A percentile compares a stretch with the other conserved stretches of the same genome.
phyloP scores from a whole-genome alignment of 2,888 invertebrate genomes.

The Agelastica alni region DNA sequence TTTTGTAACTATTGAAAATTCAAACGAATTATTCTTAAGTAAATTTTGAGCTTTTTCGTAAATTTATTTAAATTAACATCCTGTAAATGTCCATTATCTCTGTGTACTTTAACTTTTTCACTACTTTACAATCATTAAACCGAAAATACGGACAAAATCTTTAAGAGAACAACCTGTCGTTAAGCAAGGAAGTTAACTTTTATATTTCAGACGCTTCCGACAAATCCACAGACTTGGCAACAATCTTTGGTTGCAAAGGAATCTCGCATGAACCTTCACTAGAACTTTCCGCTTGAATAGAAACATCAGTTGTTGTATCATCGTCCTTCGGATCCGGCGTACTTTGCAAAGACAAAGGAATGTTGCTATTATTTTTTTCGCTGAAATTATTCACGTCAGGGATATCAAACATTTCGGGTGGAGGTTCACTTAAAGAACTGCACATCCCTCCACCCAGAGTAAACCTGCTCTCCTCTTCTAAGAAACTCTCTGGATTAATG shows the following conservation, averaged over 20 bases:
- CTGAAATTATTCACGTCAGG: slow-evolving; percentile 27
- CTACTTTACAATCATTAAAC: too few relatives aligned
- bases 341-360: slow-evolving; percentile 26
- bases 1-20: too few relatives aligned
- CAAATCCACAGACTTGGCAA: slow-evolving; percentile 36
- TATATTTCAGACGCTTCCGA: slow-evolving; percentile 21
- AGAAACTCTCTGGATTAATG: slow-evolving; percentile 18
- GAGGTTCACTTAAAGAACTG: slow-evolving; percentile 56
- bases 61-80: too few relatives aligned
- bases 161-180: too few relatives aligned
- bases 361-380: slow-evolving; percentile 20
- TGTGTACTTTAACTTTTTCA: too few relatives aligned
- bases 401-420: slow-evolving; percentile 55
- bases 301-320: slow-evolving; percentile 29
- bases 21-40: too few relatives aligned
- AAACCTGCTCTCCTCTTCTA: slow-evolving; percentile 47
- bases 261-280: slow-evolving; percentile 54
- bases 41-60: too few relatives aligned
- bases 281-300: slow-evolving; percentile 41
- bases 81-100: too few relatives aligned
- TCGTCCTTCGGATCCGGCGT: slow-evolving; percentile 36
- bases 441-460: slow-evolving; percentile 54
- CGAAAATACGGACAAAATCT: too few relatives aligned
- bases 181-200: slow-evolving; percentile 8
- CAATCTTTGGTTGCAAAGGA: slow-evolving; percentile 53